Percentiles rank a stretch among this genome's conserved stretches.
Conservation (phyloP, 2,888 invertebrate species). For the Drosophila leonis region DNA sequence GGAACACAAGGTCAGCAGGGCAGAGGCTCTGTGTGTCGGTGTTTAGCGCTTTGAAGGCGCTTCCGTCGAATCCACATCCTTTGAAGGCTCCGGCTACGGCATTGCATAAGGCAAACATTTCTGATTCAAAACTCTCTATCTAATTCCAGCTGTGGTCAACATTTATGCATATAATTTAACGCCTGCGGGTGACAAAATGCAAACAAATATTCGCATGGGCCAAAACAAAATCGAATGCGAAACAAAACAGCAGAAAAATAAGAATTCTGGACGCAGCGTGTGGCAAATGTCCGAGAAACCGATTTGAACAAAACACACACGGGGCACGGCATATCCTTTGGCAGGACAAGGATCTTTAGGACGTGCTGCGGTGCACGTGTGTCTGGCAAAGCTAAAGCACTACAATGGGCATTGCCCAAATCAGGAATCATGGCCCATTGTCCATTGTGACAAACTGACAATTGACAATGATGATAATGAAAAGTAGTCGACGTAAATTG, state of each 20-base stretch:
- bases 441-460: constrained; percentile 41
- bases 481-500: constrained; percentile 75
- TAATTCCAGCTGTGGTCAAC: constrained; percentile 50
- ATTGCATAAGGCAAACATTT: constrained; percentile 41
- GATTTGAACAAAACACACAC: constrained; percentile 45
- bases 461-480: constrained; percentile 62
- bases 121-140: constrained; percentile 8
- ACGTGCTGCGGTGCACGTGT: constrained; percentile 64
- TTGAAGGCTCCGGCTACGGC: constrained; percentile 19
- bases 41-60: constrained; percentile 40
- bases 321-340: constrained; percentile 45
- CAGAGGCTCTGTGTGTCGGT: constrained; percentile 29
- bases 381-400: constrained; percentile 29
- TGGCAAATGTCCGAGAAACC: constrained; percentile 75
- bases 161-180: constrained; percentile 73
- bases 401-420: constrained; percentile 42
- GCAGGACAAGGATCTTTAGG: constrained; percentile 16
- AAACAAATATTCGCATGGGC: constrained; percentile 70
- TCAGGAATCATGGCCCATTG: constrained; percentile 41
- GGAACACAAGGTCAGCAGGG: constrained; percentile 48
- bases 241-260: constrained; percentile 1
- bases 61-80: constrained; percentile 33
- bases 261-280: constrained; percentile 72
- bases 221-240: constrained; percentile 69
- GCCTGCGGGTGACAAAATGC: constrained; percentile 50